Evolutionary conservation across 2,113 vertebrate species (phyloP).

Genomic region (Eulemur macaco): DNA sequence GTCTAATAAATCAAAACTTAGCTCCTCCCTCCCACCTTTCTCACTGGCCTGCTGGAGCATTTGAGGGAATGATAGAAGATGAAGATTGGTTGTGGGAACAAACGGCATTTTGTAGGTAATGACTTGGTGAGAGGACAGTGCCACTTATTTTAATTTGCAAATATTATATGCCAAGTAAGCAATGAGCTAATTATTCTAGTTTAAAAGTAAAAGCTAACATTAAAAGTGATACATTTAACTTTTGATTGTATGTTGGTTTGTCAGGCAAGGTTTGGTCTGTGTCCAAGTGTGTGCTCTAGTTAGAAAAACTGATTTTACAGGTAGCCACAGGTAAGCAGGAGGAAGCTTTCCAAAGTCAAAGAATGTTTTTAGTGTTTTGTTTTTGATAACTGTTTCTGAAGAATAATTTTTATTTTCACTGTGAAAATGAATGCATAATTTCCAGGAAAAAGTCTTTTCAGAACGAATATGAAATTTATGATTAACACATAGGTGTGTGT

Average conservation of each 20-base stretch:
- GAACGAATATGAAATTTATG: neutral
- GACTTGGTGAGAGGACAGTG: neutral
- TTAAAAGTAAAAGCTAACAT: neutral
- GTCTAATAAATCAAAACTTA: neutral
- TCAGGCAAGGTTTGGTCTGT: neutral
- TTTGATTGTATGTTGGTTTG: neutral
- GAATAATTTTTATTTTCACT: too few species aligned
- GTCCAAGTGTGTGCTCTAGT: neutral
- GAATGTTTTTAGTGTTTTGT: neutral
- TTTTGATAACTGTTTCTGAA: neutral
- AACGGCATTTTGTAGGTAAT: neutral
- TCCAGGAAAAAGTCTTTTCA: too few species aligned
- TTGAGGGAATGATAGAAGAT: neutral
- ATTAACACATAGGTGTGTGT: neutral
- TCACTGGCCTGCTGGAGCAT: neutral
- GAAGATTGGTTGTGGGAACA: neutral
- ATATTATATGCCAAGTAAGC: neutral
- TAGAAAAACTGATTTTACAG: neutral
- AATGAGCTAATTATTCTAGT: neutral
- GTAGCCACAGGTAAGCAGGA: neutral
- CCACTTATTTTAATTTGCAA: neutral
- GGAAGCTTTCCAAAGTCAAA: neutral
- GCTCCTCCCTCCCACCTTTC: neutral
- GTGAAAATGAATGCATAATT: too few species aligned
- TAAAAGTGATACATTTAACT: neutral